Evolutionary conservation across 2,888 invertebrate genomes (phyloP), one percentile per base, ranked within the genome.

Genomic region (Chromoteleia sp.): DNA sequence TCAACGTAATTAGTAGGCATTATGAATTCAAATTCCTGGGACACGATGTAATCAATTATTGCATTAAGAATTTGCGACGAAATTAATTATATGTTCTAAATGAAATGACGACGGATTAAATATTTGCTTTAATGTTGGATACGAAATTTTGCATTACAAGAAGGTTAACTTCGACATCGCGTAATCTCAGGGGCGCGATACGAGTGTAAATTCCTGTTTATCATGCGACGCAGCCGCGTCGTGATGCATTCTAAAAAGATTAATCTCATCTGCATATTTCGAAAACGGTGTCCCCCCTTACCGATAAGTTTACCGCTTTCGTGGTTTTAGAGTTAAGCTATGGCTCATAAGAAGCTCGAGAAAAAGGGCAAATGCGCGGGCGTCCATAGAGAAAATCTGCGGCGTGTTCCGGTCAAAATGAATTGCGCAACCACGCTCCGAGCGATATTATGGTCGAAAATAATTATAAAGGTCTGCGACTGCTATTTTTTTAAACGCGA

Each of bases 241-340:
- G 36, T 45, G 65, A 50, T 36, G 48, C 70, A 61, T 71, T 76
- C 59, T 75, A 81, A 81, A 81, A 81, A 81, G 81, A 81, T 77
- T 81, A 81, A 77, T 81, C 81, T 77, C 81, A 81, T 81, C 73
- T 81, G 68, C 81, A 81, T 77, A 77, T 81, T 81, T 77, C 63
- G 58, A 68, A 76, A 76, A 65, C 50, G 48, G 36, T 68, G 70
- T 61, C 52, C 58, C 50, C 10, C 52, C 58, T 43, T 7, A 14
- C 81, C 68, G 77, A 77, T 68, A 77, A 77, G 68, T 77, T 81
- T 58, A 10, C 71, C 45, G 50, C 71, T 75, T 70, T 41, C 15
- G 67, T 54, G 59, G 76, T 74, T 74, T 70, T 63, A 74, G 63
- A 74, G 74, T 61, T 70, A 74, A 80, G 74, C 80, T 48, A 12